Evolutionary conservation across 2,113 vertebrate species (phyloP).

Genomic region (Embiotoca jacksoni): DNA sequence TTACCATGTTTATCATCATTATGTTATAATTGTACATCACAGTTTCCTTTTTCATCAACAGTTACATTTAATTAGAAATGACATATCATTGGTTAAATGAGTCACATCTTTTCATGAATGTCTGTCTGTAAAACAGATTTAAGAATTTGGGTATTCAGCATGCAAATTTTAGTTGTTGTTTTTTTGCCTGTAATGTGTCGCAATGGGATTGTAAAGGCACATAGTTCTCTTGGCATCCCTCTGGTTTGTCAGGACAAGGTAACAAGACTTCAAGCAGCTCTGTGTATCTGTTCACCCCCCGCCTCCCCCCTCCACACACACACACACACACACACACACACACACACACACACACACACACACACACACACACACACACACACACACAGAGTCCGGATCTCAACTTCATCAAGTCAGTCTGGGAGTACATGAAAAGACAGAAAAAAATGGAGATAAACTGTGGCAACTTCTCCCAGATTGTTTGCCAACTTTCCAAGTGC

Average conservation of each 20-base stretch:
- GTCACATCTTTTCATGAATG: not conserved
- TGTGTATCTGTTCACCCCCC: not conserved
- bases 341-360: not conserved
- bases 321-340: not conserved
- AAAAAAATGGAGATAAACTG: not conserved
- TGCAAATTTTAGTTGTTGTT: no score
- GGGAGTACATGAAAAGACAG: slow-evolving; percentile 9
- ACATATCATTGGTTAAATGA: not conserved
- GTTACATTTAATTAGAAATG: not conserved
- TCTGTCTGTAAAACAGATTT: not conserved
- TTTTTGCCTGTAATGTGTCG: no score
- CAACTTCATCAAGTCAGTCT: slow-evolving; percentile 18
- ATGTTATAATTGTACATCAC: not conserved
- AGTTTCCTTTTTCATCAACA: not conserved
- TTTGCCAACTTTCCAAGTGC: not conserved
- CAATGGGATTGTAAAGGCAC: no score
- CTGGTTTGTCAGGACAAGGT: not conserved
- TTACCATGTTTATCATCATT: no score
- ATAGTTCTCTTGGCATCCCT: not conserved
- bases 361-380: not conserved
- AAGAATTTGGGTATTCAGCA: no score
- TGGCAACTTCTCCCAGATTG: not conserved
- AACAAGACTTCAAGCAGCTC: not conserved
- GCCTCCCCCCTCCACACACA: no score
- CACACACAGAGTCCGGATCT: slow-evolving; percentile 5